phyloP scores from a whole-genome alignment of 1,140 invertebrate species.

The Centruroides sculpturatus region DNA sequence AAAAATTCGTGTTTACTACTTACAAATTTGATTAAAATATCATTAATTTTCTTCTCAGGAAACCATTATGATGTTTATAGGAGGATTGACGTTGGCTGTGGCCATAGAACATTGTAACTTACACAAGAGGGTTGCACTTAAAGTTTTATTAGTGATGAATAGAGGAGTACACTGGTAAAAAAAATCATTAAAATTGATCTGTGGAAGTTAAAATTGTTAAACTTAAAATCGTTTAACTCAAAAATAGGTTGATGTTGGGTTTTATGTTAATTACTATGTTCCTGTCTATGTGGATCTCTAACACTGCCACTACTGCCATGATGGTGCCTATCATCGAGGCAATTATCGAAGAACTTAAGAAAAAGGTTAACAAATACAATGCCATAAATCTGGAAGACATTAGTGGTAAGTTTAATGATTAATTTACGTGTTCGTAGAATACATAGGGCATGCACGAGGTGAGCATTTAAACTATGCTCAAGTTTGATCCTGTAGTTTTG shows the following conservation, averaged over 20 bases:
- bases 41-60: slow-evolving; percentile 31
- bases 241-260: slow-evolving; percentile 49
- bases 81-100: slow-evolving; percentile 29
- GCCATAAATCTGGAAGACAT: too few relatives aligned
- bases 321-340: slow-evolving; percentile 71
- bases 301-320: slow-evolving; percentile 68
- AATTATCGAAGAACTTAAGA: slow-evolving; percentile 29
- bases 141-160: slow-evolving; percentile 27
- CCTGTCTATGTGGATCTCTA: slow-evolving; percentile 73
- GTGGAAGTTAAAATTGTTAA: too few relatives aligned
- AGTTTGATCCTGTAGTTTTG: too few relatives aligned
- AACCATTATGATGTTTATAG: slow-evolving; percentile 40
- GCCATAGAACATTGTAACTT: slow-evolving; percentile 32
- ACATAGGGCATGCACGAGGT: too few relatives aligned
- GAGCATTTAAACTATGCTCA: too few relatives aligned
- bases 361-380: background rate
- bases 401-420: too few relatives aligned
- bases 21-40: too few relatives aligned
- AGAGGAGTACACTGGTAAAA: slow-evolving; percentile 15
- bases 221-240: too few relatives aligned
- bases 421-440: too few relatives aligned
- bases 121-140: slow-evolving; percentile 31
- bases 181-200: too few relatives aligned
- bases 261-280: slow-evolving; percentile 62
- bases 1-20: too few relatives aligned